Evolutionary conservation across 2,113 vertebrate species (phyloP), one percentile per base, ranked within the genome.

Genomic region (Ophthalmolycus amberensis): DNA sequence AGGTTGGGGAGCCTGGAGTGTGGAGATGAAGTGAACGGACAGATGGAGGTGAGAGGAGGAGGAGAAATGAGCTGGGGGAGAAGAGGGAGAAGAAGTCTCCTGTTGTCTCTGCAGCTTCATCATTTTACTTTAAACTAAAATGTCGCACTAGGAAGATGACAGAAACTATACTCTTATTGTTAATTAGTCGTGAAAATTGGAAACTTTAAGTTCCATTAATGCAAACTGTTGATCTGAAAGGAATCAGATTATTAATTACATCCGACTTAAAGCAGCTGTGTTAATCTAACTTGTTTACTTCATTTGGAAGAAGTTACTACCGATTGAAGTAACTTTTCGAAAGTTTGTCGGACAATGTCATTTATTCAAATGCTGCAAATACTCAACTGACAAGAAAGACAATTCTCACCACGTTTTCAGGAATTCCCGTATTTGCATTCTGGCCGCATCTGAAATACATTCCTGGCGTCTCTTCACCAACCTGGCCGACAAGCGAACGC

Each of bases 401-500:
- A 25, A 29, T 29, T 29, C 29, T 22, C 8, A 0, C 29, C 29
- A 8, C 40, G 1, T 71, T 58, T 48, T 34, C 5, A 67, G 62
- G 37, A 75, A 60, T 85, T 72, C 54, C n/a, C 12, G 22, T 9
- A 3, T 74, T 75, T 78, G 38, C 42, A 79, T 67, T 77, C 60
- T 44, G 1, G 34, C 46, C 12, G 22, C 42, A 38, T 80, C 68
- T 22, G 73, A 77, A 83, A 70, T 34, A 22, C 68, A 88, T 82
- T 80, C 85, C 80, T 75, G 66, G 10, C 1, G 52, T 75, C 83
- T 67, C 82, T 79, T 83, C 82, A 85, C 71, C 77, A 63, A 89
- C 82, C 82, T 59, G 88, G 66, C 0, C 80, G 88, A 91, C 85
- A 71, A 62, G 79, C 79, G 10, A 56, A 60, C 48, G 46, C 71